Evolutionary conservation across 1,140 invertebrate species (phyloP), one percentile per base, ranked within the genome.

Genomic region (Hirudo medicinalis): DNA sequence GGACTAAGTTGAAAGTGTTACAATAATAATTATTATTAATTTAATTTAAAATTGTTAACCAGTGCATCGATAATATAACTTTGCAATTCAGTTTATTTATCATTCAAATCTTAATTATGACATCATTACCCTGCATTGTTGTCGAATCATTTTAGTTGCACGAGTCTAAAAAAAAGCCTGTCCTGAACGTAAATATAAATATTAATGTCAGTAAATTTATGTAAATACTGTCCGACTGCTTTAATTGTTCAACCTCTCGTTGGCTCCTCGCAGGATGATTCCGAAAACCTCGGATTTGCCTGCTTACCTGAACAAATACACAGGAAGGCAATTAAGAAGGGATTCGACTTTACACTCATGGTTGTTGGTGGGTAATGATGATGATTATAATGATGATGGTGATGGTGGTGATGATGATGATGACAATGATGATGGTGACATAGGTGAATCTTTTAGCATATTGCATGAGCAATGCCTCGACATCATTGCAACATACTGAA

Each of bases 231-330:
- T 27, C 60, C 0, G 1, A 63, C 13, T 11, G 17, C 15, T 63
- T 6, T 63, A 25, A 15, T 27, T 20, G 9, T 9, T 63, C 1
- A 20, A 27, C 19, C 60, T 25, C 60, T 4, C 29, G 15, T 49
- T 17, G 43, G 9, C 9, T 5, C 15, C 43, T 15, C 15, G 27
- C 73, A 81, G 79, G 77, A 80, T 67, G 79, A 80, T 53, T 80
- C 80, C 72, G 80, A 81, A 55, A 95, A 94, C 71, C 80, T 85
- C 60, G 84, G 84, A 8, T 83, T 85, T 75, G 82, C 83, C 55
- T 82, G 81, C 19, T 73, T 85, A 36, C 84, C 84, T 57, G 83
- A 85, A 53, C 84, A 85, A 75, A 81, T 85, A 0, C 80, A 84
- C 71, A 78, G 82, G 67, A 83, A 84, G 73, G 83, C 83, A n/a